Evolutionary conservation across 2,113 vertebrate species (phyloP).

Genomic region (Rallus limicola): DNA sequence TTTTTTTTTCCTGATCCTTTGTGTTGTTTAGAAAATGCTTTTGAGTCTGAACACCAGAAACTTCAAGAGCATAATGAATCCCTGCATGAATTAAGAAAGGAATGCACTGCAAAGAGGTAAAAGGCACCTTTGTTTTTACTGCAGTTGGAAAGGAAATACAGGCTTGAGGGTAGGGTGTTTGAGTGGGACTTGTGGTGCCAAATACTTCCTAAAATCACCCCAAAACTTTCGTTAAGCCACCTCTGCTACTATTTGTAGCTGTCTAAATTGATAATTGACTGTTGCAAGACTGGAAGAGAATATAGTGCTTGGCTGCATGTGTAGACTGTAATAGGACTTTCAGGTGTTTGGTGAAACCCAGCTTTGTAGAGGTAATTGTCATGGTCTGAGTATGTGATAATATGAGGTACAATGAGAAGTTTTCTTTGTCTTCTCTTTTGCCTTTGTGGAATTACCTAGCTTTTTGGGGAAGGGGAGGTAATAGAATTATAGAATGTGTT

Average conservation of each 20-base stretch:
- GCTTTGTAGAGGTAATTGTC: neutral
- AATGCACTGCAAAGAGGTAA: constrained; percentile 96
- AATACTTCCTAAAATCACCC: neutral
- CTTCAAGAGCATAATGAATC: constrained; percentile 88
- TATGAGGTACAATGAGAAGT: neutral
- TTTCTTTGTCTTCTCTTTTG: neutral
- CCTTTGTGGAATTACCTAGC: neutral
- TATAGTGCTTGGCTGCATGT: neutral
- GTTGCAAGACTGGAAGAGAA: neutral
- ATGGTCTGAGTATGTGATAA: neutral
- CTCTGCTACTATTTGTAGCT: neutral
- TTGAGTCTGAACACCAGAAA: constrained; percentile 81
- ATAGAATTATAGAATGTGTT: too few relatives aligned
- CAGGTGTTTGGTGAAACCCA: neutral
- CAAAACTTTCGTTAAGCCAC: neutral
- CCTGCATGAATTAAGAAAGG: constrained; percentile 86
- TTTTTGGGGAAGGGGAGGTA: neutral
- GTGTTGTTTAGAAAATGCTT: constrained; percentile 81
- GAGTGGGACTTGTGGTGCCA: neutral
- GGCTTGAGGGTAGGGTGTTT: neutral
- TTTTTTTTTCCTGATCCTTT: neutral
- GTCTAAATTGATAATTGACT: neutral
- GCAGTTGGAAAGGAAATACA: neutral
- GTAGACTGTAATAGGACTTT: neutral
- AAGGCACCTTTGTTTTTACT: neutral